Evolutionary conservation across 37 sponge, comb jelly and placozoan species (phyloP), one percentile per base, ranked within the genome.

Genomic region (Crambe crambe): DNA sequence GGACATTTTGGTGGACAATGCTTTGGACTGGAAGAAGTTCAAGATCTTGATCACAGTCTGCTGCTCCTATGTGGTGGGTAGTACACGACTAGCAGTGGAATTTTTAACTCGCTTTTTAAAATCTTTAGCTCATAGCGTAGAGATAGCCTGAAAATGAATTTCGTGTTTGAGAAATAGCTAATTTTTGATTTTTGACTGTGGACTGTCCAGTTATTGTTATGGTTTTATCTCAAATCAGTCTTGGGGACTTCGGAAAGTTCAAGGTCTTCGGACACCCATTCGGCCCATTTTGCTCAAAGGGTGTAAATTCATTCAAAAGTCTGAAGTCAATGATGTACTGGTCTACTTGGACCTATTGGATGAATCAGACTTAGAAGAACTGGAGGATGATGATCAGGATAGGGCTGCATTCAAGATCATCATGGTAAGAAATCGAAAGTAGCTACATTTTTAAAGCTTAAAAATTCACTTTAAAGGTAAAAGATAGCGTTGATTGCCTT

Each of bases 21-120:
- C 75, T 30, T 70, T 89, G 18, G 89, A 89, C 32, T 84, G 89
- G 85, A 80, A 66, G 74, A 79, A 73, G 58, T 89, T 69, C 68
- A 83, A 84, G 36, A 27, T 83, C 34, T 27, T 58, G 12, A 77
- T 84, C 0, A 68, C 79, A 0, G 12, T 75, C 23, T 39, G 47
- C 8, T 79, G 79, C 23, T 71, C 80, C 2, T 79, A 83, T 41
- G 34, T 83, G 79, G 89, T 89, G n/a, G 78, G 89, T 30, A 3
- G 17, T 38, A 1, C 39, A 69, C 27, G 40, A n/a, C n/a, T n/a
- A n/a, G n/a, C n/a, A n/a, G n/a, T n/a, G n/a, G n/a, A n/a, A n/a
- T n/a, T n/a, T n/a, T n/a, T n/a, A n/a, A n/a, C n/a, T n/a, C n/a
- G n/a, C n/a, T n/a, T n/a, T n/a, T n/a, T n/a, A n/a, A n/a, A n/a